phyloP scores from a whole-genome alignment of 92 coral and sea anemone genomes.

The Bergia sp. region DNA sequence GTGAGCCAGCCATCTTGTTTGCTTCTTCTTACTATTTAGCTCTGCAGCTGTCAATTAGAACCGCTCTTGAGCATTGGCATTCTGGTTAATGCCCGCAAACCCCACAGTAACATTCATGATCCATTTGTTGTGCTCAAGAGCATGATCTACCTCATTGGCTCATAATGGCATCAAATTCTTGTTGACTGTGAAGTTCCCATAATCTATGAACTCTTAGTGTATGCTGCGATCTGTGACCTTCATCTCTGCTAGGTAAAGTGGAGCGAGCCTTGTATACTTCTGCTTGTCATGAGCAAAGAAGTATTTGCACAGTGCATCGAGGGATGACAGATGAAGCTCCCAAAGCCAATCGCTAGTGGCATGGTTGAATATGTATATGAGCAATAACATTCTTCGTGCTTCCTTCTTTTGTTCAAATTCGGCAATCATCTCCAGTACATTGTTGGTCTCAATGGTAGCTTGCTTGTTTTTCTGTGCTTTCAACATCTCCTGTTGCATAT shows the following conservation, averaged over 20 bases:
- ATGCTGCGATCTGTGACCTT: conserved; percentile 49
- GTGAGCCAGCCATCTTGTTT: conserved; percentile 48
- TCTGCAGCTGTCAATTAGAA: conserved; percentile 59
- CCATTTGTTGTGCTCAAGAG: conserved; percentile 59
- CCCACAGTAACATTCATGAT: conserved; percentile 61
- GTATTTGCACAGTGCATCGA: conserved; percentile 53
- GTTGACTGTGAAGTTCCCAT: conserved; percentile 61
- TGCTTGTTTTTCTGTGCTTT: neutral
- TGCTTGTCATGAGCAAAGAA: conserved; percentile 65
- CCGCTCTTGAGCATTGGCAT: conserved; percentile 66
- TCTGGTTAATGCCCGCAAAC: conserved; percentile 53
- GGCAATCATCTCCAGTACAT: neutral
- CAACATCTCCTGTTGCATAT: neutral
- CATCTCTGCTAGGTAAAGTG: conserved; percentile 69
- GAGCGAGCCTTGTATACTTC: conserved; percentile 54
- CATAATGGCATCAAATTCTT: conserved; percentile 69
- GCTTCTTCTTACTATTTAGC: conserved; percentile 52
- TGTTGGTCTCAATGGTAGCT: neutral
- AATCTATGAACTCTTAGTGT: conserved; percentile 45
- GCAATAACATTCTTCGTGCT: too few species aligned
- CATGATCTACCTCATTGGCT: conserved; percentile 60
- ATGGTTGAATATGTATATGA: conserved; percentile 45
- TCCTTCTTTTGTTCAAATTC: neutral
- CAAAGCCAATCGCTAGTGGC: conserved; percentile 57
- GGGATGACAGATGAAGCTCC: conserved; percentile 60